Evolutionary conservation across 1,140 invertebrate genomes (phyloP), one percentile per base, ranked within the genome.

Genomic region (Zaprionus gabonicus): DNA sequence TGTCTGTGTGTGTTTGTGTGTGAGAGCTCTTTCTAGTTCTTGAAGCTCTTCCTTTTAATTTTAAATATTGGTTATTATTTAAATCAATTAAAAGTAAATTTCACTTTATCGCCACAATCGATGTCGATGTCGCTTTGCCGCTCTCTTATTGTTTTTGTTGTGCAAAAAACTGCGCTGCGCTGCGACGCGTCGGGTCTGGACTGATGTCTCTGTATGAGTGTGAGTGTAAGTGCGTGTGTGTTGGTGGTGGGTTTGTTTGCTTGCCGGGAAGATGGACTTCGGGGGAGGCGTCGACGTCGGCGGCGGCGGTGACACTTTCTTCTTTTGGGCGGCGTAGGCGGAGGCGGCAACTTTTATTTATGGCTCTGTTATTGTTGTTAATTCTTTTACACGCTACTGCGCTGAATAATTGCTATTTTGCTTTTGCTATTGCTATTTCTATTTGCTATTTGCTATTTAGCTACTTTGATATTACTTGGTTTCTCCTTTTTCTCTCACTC

Each of bases 11-110:
- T 49, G 55, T 34, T 23, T 23, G 9, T 34, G 28, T 38, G 65
- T 31, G 31, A 27, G 62, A 23, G 46, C 46, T n/a, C 20, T 20
- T 51, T 53, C n/a, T 67, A 56, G 23, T 36, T 56, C 36, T 17
- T 53, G 12, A 12, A 12, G 70, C 13, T 62, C 55, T 62, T 27
- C 20, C 46, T 72, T 46, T 46, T 34, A 57, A 65, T 59, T 71
- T 68, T 72, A 72, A 72, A 72, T 76, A 66, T 72, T 83, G 81
- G 73, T 70, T 84, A 77, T 77, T 83, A 85, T 78, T 84, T 85
- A 80, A 85, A 85, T 83, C 84, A 83, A 83, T 85, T 81, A 84
- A 81, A 76, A 62, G 71, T 81, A 77, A 85, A 75, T 85, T 84
- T 85, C 81, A 85, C 82, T 83, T 71, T 84, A 76, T 73, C 49